A percentile compares a stretch with the other conserved stretches of the same genome.
Evolutionary conservation across 2,888 invertebrate genomes (phyloP).

Genomic region (Proisotoma minuta): DNA sequence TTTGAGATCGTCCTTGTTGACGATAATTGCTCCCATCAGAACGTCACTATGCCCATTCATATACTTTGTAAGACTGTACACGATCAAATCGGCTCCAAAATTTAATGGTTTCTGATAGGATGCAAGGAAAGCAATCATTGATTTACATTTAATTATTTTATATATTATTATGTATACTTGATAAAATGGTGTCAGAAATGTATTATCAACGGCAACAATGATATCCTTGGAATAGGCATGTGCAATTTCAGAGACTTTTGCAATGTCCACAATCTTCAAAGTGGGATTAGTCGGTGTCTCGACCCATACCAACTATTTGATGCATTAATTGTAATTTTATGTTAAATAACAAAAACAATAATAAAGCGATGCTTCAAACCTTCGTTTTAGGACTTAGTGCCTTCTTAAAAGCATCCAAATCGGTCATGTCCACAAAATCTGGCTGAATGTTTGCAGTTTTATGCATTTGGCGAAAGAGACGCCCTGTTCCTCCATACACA

Average conservation of each 20-base stretch:
- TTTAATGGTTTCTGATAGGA: slow-evolving; percentile 69
- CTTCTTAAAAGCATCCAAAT: slow-evolving; percentile 51
- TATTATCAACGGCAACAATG: slow-evolving; percentile 58
- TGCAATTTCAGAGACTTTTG: slow-evolving; percentile 51
- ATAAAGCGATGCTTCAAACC: too few species aligned
- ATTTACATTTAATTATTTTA: neutral
- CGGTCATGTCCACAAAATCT: slow-evolving; percentile 56
- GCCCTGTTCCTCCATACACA: slow-evolving; percentile 57
- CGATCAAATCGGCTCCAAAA: slow-evolving; percentile 82
- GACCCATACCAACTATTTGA: slow-evolving; percentile 57
- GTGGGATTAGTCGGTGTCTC: slow-evolving; percentile 62
- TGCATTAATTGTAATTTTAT: neutral
- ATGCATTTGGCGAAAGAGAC: slow-evolving; percentile 40
- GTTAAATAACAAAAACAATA: too few species aligned
- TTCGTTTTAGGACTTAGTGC: slow-evolving; percentile 56
- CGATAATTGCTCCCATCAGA: slow-evolving; percentile 85
- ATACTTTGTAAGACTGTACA: slow-evolving; percentile 74
- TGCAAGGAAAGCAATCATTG: neutral
- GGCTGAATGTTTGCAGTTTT: slow-evolving; percentile 51
- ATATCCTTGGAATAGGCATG: slow-evolving; percentile 50
- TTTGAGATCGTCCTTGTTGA: slow-evolving; percentile 67
- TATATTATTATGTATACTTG: slow-evolving; percentile 50
- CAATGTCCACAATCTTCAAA: slow-evolving; percentile 58
- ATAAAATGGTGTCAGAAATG: slow-evolving; percentile 57
- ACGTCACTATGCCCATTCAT: slow-evolving; percentile 77